Evolutionary conservation across 2,797 vertebrate species (phyloP), one percentile per base, ranked within the genome.

Genomic region (Esox lucius): DNA sequence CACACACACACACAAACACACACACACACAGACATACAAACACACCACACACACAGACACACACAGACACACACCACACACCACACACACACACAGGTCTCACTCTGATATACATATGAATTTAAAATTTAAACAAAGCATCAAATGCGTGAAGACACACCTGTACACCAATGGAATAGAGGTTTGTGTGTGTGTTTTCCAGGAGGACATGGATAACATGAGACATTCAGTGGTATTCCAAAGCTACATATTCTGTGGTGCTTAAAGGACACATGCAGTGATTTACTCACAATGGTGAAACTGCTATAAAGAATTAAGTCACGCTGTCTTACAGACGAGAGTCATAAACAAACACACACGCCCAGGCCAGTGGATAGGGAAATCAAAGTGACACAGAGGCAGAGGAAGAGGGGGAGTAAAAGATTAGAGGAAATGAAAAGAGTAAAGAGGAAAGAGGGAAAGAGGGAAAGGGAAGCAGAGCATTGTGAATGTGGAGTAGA

Each of bases 341-440:
- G 79, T 83, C 83, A 81, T 77, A 35, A 83, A 79, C 71, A 68
- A 77, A 70, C 74, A 78, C 80, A 81, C 81, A 88, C 81, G 86
- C 83, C 76, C 86, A 92, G 91, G 90, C 89, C 92, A 92, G 92
- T 90, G 91, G 90, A 92, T 92, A 91, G 93, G 93, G 93, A 94
- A 95, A 94, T 93, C 92, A 94, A 94, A 94, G 90, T 91, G 92
- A 91, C 90, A 91, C 78, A 83, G 84, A 90, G 89, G 86, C 84
- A 88, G 84, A 89, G 85, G 89, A 87, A 86, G 85, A 46, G 42
- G 82, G 81, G 78, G 90, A 91, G 91, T 84, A 84, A 90, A 88
- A 91, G 92, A 93, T 92, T 93, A 94, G 92, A 91, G 93, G 91
- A 93, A 91, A 93, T 93, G 91, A 91, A 93, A 92, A 93, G 91